Evolutionary conservation across 2,888 invertebrate species (phyloP), one percentile per base, ranked within the genome.

Genomic region (Hybos culiciformis): DNA sequence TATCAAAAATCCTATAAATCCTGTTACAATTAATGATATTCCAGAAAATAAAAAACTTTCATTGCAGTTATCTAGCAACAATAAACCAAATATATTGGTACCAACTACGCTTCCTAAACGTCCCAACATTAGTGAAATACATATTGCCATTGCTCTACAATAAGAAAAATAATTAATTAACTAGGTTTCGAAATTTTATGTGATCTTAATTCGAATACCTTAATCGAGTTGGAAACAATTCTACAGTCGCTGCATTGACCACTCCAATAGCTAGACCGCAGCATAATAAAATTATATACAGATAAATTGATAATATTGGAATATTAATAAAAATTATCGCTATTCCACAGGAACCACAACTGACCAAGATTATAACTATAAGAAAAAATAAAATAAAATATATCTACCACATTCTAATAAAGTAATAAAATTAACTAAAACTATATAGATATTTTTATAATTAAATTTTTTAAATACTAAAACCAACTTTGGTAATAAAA

Each of bases 121-220:
- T n/a, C 72, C 72, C 54, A 69, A 65, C 70, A 71, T 70, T 4
- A 71, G 53, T 0, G 70, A 69, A 43, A 72, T 67, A 26, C 71
- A 70, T 38, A 72, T 54, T 18, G 71, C 71, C 70, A 71, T 71
- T 17, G 67, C 72, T 50, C 71, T 62, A 41, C 59, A 56, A 44
- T 12, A 9, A 39, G 20, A 8, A 20, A 21, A 17, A 5, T 18
- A 40, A 9, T 32, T 21, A 34, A 11, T 17, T 17, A n/a, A 15
- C 33, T 17, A 26, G 6, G 7, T 5, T 33, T 19, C 8, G 6
- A 39, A n/a, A 26, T 9, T 32, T 6, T 31, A 18, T 20, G 23
- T 7, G n/a, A 7, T 19, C 4, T 8, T 17, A 31, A 14, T 9
- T 26, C 18, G 44, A 37, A 39, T 52, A 62, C 63, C 62, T 58